Evolutionary conservation across 2,888 invertebrate genomes (phyloP).

Genomic region (Andricus quercusramuli): DNA sequence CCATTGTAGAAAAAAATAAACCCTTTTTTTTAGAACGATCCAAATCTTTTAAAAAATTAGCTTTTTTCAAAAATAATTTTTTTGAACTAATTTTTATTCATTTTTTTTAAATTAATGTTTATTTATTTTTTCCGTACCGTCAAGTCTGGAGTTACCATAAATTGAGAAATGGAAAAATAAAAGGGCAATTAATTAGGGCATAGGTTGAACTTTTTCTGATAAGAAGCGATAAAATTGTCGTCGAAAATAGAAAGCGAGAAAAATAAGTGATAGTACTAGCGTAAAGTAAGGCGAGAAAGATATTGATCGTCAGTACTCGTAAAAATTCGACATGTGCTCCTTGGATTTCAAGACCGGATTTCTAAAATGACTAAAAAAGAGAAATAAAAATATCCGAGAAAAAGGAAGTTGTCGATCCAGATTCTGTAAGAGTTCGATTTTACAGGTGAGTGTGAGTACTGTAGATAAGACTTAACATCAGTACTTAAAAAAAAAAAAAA

Average conservation of each 20-base stretch:
- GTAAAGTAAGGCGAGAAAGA: not conserved
- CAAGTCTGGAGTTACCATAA: not conserved
- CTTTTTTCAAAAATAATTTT: too few relatives aligned
- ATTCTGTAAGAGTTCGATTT: not conserved
- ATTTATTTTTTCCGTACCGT: not conserved
- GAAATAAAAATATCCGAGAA: not conserved
- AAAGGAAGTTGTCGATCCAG: slow-evolving; percentile 14
- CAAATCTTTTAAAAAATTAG: too few relatives aligned
- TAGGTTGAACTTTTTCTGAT: not conserved
- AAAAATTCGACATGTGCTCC: not conserved
- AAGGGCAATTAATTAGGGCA: not conserved
- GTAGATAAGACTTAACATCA: too few relatives aligned
- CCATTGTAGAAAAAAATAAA: too few relatives aligned
- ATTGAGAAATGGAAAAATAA: not conserved
- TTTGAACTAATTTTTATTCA: too few relatives aligned
- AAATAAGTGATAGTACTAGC: not conserved
- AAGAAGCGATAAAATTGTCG: not conserved
- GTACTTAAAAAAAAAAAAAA: too few relatives aligned
- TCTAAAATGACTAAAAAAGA: not conserved
- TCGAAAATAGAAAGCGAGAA: not conserved
- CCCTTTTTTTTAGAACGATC: too few relatives aligned
- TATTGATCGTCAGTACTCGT: not conserved
- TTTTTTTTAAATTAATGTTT: too few relatives aligned
- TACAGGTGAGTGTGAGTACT: not conserved
- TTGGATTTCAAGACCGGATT: slow-evolving; percentile 29